Conservation (phyloP, 2,888 invertebrate genomes). For the Brenthis hecate region DNA sequence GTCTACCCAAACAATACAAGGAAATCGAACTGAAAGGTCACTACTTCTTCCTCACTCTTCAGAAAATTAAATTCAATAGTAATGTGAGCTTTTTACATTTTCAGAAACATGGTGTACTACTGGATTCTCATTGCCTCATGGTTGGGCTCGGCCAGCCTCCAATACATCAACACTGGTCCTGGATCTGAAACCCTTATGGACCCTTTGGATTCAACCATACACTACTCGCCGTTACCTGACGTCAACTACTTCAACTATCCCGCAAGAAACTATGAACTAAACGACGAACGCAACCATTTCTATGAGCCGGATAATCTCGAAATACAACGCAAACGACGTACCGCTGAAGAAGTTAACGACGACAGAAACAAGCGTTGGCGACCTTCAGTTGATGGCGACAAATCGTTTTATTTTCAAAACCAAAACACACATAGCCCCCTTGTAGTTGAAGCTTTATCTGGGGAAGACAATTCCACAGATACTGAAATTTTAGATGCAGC, state of each 20-base stretch:
- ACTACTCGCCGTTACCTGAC: conserved; percentile 55
- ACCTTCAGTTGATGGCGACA: conserved; percentile 55
- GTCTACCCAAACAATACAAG: neutral
- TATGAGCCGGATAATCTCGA: conserved; percentile 44
- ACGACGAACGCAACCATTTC: conserved; percentile 44
- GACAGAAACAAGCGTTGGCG: conserved; percentile 53
- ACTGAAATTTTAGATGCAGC: conserved; percentile 41
- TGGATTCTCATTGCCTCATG: conserved; percentile 69
- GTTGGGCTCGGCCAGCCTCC: conserved; percentile 65
- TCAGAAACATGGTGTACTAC: conserved; percentile 69
- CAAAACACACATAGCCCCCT: conserved; percentile 49
- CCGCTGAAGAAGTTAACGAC: conserved; percentile 41
- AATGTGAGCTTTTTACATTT: conserved; percentile 42
- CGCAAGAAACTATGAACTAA: conserved; percentile 45
- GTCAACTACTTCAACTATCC: conserved; percentile 52
- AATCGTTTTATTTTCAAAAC: conserved; percentile 51
- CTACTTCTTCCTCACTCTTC: neutral
- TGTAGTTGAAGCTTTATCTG: conserved; percentile 45
- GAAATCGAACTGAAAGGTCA: neutral
- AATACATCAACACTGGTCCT: conserved; percentile 63
- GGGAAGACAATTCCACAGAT: conserved; percentile 53
- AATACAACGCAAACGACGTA: conserved; percentile 46
- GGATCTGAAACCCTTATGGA: conserved; percentile 52
- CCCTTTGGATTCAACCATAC: conserved; percentile 49
- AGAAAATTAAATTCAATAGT: neutral